Evolutionary conservation across 2,797 vertebrate species (phyloP), one percentile per base, ranked within the genome.

Genomic region (Monodelphis domestica): DNA sequence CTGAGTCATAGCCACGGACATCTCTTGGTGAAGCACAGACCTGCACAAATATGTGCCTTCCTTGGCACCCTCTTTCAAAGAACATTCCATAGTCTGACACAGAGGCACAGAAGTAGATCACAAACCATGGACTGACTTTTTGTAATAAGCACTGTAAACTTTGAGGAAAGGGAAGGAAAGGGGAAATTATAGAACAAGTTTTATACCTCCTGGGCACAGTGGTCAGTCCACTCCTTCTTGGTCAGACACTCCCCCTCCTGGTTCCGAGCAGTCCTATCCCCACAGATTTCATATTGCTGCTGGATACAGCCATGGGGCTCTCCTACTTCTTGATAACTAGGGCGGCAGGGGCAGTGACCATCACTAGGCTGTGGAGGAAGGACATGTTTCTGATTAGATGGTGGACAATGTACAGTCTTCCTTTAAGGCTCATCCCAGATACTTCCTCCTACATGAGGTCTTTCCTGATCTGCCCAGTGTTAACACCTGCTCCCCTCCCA

Each of bases 171-270:
- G 10, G 92, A 24, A 12, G 63, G 5, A 55, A 52, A 53, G 5
- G 50, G 89, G 7, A 1, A 11, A 29, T 6, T 30, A 6, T 17
- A 3, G 56, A 87, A 11, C 1, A 0, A 7, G 28, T 24, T 63
- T 90, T 91, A 17, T 97, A 99, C 99, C 99, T 99, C 98, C 0
- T 98, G 96, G 84, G 98, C 98, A 94, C 99, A 99, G 96, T 99
- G 98, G 29, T 93, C 98, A n/a, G 53, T 95, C 99, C 99, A 99
- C 89, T 98, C 98, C 24, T 97, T 96, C 95, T 93, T 96, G 96
- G 98, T 98, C 94, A 99, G 93, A 96, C 99, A 99, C 24, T 98
- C 95, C 89, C 99, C 99, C 2, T 99, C 98, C 95, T 99, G 99
- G 59, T 98, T 99, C 0, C 98, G 98, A 33, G 98, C 96, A 93